Evolutionary conservation across 2,888 invertebrate species (phyloP).

Genomic region (Punctoribates punctum): DNA sequence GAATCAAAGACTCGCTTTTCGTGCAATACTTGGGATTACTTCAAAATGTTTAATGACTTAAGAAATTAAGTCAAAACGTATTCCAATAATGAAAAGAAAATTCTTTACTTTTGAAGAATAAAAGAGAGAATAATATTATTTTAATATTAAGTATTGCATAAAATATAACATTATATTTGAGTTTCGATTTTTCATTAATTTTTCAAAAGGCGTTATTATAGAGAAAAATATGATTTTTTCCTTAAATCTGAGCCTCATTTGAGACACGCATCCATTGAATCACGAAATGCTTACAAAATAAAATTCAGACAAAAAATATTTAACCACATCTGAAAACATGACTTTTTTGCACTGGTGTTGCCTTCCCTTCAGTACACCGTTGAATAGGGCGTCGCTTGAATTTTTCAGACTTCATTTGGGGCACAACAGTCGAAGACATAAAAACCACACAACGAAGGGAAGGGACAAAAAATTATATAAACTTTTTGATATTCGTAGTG

Average conservation of each 20-base stretch:
- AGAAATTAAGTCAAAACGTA: not conserved
- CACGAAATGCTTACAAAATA: not conserved
- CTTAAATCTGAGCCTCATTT: not conserved
- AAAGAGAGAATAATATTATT: too few relatives aligned
- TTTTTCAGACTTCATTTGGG: not conserved
- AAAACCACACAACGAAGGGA: too few relatives aligned
- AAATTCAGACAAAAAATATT: not conserved
- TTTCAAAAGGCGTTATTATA: conserved; percentile 16
- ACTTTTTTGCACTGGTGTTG: not conserved
- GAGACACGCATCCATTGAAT: conserved; percentile 18
- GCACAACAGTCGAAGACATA: not conserved
- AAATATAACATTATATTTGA: not conserved
- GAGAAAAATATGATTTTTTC: not conserved
- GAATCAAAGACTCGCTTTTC: too few relatives aligned
- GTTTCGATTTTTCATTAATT: conserved; percentile 17
- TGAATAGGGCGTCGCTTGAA: conserved; percentile 23
- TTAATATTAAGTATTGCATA: too few relatives aligned
- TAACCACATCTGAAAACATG: not conserved
- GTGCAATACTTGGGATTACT: conserved; percentile 29
- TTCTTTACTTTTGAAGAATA: too few relatives aligned
- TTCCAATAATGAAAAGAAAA: too few relatives aligned
- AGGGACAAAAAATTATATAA: not conserved
- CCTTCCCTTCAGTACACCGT: not conserved
- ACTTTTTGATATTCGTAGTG: not conserved
- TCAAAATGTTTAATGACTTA: conserved; percentile 20